Percentiles rank a stretch among this genome's conserved stretches.
These are phyloP conservation scores for Lithobates sylvaticus DNA, from an alignment of 2,797 vertebrate species.

Conservation along the genomic window DNA sequence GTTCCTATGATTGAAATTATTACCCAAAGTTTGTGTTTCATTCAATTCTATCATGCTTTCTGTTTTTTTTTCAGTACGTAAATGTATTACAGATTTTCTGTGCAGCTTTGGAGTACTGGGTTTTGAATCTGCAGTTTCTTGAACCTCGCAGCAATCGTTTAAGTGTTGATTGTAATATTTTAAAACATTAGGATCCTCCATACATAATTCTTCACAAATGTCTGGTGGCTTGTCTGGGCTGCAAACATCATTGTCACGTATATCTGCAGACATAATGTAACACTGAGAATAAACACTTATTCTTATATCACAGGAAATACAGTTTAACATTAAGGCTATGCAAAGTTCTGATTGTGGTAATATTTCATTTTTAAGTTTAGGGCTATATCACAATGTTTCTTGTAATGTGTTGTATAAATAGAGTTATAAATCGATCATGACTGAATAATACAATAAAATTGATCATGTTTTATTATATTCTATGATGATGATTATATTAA, in stretches of 20 bases:
- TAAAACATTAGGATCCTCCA: background rate
- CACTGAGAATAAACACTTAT: no score
- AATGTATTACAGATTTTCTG: constrained; percentile 11
- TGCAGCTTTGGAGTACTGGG: background rate
- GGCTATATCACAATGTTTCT: no score
- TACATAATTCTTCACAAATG: background rate
- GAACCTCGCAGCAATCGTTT: background rate
- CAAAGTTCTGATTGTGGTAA: background rate
- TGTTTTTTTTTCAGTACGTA: background rate
- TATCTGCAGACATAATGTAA: constrained; percentile 8
- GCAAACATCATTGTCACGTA: background rate
- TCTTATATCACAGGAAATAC: background rate
- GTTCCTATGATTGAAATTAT: background rate
- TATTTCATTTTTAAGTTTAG: background rate
- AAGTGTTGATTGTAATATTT: background rate
- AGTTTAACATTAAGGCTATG: background rate
- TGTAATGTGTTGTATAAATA: no score
- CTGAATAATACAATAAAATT: no score
- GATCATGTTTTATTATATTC: no score
- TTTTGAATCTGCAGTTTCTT: background rate
- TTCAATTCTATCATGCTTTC: background rate
- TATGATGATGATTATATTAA: no score
- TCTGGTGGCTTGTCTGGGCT: background rate
- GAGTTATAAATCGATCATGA: no score
- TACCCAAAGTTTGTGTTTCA: background rate